Evolutionary conservation across 2,797 vertebrate genomes (phyloP), one percentile per base, ranked within the genome.

Genomic region (Scarus forsteni): DNA sequence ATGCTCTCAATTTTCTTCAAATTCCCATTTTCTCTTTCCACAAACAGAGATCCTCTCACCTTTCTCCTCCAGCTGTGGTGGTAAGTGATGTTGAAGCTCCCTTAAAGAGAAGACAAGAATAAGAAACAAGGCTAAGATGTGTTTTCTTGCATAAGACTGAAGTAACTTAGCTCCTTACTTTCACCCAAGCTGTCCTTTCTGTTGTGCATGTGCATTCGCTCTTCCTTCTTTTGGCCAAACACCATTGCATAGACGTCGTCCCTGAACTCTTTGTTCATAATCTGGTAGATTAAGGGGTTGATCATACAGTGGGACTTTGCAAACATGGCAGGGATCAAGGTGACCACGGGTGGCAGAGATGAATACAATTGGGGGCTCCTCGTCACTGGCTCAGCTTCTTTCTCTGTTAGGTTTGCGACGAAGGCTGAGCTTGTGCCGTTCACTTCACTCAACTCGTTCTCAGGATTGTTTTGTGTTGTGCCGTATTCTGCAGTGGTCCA

Each of bases 261-360:
- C 44, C 88, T 77, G 72, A 92, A 92, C 65, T 92, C 87, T 6
- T 48, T 75, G 71, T 90, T 90, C 91, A 92, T 91, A 46, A 91
- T 83, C 63, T 93, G 92, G 73, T 91, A 93, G 68, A 92, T 90
- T 39, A 92, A 70, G 16, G 90, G 90, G 73, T 93, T 92, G n/a
- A 92, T 75, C 88, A 92, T 86, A 63, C 85, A 86, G 85, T 92
- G 90, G 39, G 88, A 92, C 56, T 93, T 93, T 40, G 91, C 92
- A 8, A 93, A 68, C 72, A 93, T 59, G 1, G 81, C 85, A 0
- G 90, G 91, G 59, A 91, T 86, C 39, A 92, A 66, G 12, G 77
- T 85, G 72, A 88, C 60, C 1, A 85, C 51, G 7, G 84, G 89
- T 4, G 76, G 63, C 13, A 92, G 40, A 27, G 60, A 72, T 58